Base-by-base conservation (phyloP, 2,797 vertebrate genomes). In the Macropodus opercularis region DNA sequence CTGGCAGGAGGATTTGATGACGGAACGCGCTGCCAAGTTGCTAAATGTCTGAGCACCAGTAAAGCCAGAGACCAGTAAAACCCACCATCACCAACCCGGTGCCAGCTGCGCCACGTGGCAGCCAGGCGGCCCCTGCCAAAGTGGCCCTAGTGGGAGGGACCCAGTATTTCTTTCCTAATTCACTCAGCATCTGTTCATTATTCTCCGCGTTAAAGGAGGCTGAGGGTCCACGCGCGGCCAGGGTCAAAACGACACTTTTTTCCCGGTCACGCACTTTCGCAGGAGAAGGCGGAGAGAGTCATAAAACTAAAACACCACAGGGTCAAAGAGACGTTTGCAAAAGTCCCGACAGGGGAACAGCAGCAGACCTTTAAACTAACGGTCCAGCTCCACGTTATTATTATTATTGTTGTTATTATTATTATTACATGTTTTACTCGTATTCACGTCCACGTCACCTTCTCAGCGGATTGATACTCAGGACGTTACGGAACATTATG, bases 161-260 rank as follows among this genome's bases (percentile, higher is more conserved):
- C 93, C 90, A 81, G 92, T 95, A 91, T 94, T 92, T 93, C 93
- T 93, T 92, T 90, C 90, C 94, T 94, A 95, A 93, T 94, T 92
- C 92, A 90, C 89, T 77, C 92, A 95, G 94, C 95, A 96, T 96
- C 95, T 96, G 95, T 95, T 96, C 94, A 93, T 93, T 91, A 93
- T 87, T 90, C 86, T 89, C 85, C 89, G 55, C 69, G 92, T 91
- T 92, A 92, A 90, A 92, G 86, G 85, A 89, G 82, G 65, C 67
- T 72, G 65, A 65, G 67, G 77, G 79, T 81, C 81, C 84, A 63
- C 71, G 62, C 79, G 62, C 67, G 69, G 59, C 41, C 72, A 67
- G 51, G 59, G 56, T 74, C 67, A 60, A 63, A 80, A 72, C 66
- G 46, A 61, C 32, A 63, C 44, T 21, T 62, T 39, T n/a, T 2